These are phyloP conservation scores for Athalia circularis DNA, from an alignment of 2,888 invertebrate species.

Conservation along the genomic window DNA sequence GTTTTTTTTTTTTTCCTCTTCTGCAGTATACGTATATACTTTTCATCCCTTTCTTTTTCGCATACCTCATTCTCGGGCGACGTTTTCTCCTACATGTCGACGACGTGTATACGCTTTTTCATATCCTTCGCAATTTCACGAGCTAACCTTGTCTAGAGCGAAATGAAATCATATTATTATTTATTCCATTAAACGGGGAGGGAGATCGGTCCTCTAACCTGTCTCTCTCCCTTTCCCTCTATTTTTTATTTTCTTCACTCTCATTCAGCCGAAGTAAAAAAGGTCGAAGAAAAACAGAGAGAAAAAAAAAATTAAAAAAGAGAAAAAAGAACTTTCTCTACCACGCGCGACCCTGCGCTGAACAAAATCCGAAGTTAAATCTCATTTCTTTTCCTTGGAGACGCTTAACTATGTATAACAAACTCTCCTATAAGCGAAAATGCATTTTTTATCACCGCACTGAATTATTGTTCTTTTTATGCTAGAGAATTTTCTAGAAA, in stretches of 20 bases:
- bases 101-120: constrained; percentile 20
- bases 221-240: no score
- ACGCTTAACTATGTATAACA: constrained; percentile 20
- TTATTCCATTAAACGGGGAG: constrained; percentile 36
- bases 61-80: neutral
- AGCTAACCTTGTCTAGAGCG: constrained; percentile 35
- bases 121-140: constrained; percentile 33
- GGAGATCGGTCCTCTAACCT: constrained; percentile 5
- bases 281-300: no score
- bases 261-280: no score
- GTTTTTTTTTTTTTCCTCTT: constrained; percentile 1
- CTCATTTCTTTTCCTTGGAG: constrained; percentile 20
- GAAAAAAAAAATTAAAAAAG: neutral
- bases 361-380: neutral
- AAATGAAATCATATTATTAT: constrained; percentile 40
- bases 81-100: neutral
- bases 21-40: neutral
- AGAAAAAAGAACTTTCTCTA: neutral
- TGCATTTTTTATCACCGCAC: constrained; percentile 19
- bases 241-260: no score
- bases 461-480: neutral
- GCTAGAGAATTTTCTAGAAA: neutral
- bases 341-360: neutral
- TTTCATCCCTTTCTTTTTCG: neutral
- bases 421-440: constrained; percentile 8